phyloP scores from a whole-genome alignment of 2,888 invertebrate genomes.

The Cheiracanthium punctorium region DNA sequence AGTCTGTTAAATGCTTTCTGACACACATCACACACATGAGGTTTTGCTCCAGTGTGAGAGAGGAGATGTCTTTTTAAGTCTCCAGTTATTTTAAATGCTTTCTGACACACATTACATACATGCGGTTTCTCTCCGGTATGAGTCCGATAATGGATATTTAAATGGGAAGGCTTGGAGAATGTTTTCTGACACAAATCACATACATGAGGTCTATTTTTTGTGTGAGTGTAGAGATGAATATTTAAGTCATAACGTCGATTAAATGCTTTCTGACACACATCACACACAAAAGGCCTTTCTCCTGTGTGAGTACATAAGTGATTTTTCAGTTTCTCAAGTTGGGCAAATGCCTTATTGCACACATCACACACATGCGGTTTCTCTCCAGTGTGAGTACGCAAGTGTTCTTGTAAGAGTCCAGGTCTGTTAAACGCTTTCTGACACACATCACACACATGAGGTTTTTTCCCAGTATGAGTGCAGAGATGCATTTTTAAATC shows the following conservation, averaged over 20 bases:
- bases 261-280: conserved; percentile 23
- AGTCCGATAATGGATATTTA: conserved; percentile 2
- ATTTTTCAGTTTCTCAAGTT: conserved; percentile 13
- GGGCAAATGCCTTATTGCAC: conserved; percentile 30
- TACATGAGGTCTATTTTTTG: conserved; percentile 3
- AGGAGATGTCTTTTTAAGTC: too few species aligned
- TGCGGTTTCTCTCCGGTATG: conserved; percentile 42
- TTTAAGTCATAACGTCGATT: conserved; percentile 12
- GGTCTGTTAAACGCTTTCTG: too few species aligned
- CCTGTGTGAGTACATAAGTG: conserved; percentile 16
- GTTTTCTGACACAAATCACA: conserved; percentile 27
- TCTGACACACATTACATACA: too few species aligned
- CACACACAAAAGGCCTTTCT: conserved; percentile 26
- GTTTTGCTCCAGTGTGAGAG: too few species aligned
- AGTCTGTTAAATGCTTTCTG: too few species aligned
- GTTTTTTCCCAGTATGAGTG: too few species aligned
- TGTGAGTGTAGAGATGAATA: conserved; percentile 26
- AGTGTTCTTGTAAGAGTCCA: too few species aligned
- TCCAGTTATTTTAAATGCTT: too few species aligned
- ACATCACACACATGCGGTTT: too few species aligned
- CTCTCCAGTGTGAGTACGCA: conserved; percentile 21
- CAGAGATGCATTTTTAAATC: too few species aligned
- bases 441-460: too few species aligned
- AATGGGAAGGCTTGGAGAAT: conserved; percentile 15
- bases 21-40: too few species aligned